Evolutionary conservation across 35 echinoderm and acorn worm genomes (phyloP).

Genomic region (Ptychodera flava): DNA sequence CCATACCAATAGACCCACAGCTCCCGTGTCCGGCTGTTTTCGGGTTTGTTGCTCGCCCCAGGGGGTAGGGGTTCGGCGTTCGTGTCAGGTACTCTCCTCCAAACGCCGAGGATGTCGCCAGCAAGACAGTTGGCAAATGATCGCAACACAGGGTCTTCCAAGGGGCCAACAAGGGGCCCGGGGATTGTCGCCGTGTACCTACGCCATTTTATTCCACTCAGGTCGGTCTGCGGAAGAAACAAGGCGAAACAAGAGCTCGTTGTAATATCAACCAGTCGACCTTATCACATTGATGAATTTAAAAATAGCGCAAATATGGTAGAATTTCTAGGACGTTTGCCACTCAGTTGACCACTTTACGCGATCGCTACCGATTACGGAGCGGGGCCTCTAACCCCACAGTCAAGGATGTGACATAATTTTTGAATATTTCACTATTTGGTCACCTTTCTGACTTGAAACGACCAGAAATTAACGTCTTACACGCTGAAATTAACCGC

Average conservation of each 20-base stretch:
- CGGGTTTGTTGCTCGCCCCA: constrained; percentile 21
- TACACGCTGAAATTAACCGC: not conserved
- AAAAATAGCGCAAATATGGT: constrained; percentile 1
- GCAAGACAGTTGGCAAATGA: constrained; percentile 81
- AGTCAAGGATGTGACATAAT: not conserved
- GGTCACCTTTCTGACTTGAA: not conserved
- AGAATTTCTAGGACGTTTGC: not conserved
- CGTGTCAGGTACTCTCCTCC: constrained; percentile 53
- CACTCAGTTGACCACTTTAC: not conserved
- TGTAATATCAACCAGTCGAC: not conserved
- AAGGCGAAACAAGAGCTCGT: not conserved
- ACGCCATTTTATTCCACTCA: constrained; percentile 96
- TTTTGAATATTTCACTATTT: not conserved
- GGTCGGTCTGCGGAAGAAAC: constrained; percentile 57
- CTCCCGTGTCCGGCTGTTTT: constrained; percentile 36
- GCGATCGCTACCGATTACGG: not conserved
- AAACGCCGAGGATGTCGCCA: constrained; percentile 80
- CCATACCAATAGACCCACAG: constrained; percentile 99
- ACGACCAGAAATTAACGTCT: not conserved
- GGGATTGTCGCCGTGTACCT: constrained; percentile 51
- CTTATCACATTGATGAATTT: not conserved
- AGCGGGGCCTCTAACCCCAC: not conserved
- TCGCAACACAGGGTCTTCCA: constrained; percentile 91
- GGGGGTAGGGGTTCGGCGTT: constrained; percentile 3
- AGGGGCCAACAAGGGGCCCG: constrained; percentile 70